phyloP scores from a whole-genome alignment of 2,113 vertebrate genomes.

The Tachysurus fulvidraco region DNA sequence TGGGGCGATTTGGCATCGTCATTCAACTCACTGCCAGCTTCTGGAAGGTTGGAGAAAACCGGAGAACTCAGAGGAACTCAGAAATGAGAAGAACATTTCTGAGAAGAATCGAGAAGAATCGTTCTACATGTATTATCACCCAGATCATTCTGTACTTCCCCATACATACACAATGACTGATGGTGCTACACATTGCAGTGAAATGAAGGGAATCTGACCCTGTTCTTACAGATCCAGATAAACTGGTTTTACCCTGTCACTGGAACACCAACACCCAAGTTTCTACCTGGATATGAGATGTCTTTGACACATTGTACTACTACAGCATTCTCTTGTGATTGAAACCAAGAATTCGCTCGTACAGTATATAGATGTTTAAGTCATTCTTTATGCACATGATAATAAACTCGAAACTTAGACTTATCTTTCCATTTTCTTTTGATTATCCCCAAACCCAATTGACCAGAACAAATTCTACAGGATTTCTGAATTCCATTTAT shows the following conservation, averaged over 20 bases:
- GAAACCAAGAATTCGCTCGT: background rate
- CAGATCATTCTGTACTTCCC: background rate
- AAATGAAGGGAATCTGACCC: constrained; percentile 16
- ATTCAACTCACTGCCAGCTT: background rate
- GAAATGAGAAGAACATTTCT: background rate
- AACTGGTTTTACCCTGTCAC: constrained; percentile 18
- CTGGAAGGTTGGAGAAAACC: background rate
- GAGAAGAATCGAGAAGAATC: no score
- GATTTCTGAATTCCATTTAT: background rate
- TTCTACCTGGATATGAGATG: constrained; percentile 2
- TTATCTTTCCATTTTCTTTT: background rate
- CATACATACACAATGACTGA: background rate
- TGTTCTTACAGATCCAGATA: constrained; percentile 19
- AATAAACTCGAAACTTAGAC: no score
- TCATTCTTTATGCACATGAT: no score
- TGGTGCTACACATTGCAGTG: constrained; percentile 8
- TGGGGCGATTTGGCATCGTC: background rate
- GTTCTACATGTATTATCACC: background rate
- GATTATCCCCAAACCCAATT: background rate
- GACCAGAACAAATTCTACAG: background rate
- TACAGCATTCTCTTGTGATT: background rate
- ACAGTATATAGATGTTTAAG: no score
- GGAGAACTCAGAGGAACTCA: background rate
- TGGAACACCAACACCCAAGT: constrained; percentile 43
- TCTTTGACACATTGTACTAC: background rate